phyloP scores from a whole-genome alignment of 2,113 vertebrate genomes.

The Hemiprocne comata region DNA sequence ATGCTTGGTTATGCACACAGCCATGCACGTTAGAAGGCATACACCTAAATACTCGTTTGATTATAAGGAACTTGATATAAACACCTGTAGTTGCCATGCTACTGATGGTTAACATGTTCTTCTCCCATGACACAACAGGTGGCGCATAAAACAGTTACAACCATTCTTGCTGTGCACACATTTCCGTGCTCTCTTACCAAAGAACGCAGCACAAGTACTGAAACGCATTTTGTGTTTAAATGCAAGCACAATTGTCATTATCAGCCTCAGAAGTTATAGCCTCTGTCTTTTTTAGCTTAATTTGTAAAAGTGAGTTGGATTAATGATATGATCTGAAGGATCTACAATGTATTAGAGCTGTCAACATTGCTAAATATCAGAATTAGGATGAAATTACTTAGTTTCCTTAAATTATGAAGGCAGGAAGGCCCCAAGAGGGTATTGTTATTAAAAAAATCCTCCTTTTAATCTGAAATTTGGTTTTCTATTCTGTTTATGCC shows the following conservation, averaged over 20 bases:
- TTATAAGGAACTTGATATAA: background rate
- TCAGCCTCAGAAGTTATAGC: background rate
- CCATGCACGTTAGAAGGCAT: background rate
- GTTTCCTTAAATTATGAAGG: slow-evolving; percentile 32
- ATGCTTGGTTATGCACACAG: background rate
- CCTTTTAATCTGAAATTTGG: slow-evolving; percentile 26
- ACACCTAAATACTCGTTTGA: background rate
- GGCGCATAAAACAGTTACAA: background rate
- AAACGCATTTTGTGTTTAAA: background rate
- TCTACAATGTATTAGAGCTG: slow-evolving; percentile 8
- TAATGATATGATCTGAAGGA: slow-evolving; percentile 13
- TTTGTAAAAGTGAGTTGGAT: slow-evolving; percentile 5
- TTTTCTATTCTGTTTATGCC: slow-evolving; percentile 47
- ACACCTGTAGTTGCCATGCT: background rate
- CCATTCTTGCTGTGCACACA: background rate
- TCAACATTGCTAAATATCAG: slow-evolving; percentile 50
- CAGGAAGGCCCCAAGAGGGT: background rate
- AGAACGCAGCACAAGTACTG: background rate
- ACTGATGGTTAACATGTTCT: background rate
- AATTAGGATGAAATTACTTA: slow-evolving; percentile 30
- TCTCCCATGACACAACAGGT: background rate
- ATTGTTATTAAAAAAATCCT: slow-evolving; percentile 9
- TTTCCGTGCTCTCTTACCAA: background rate
- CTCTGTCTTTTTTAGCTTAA: background rate
- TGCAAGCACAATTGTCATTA: background rate